These are phyloP conservation scores for Drosophila punjabiensis DNA, from an alignment of 1,140 invertebrate genomes.

Conservation along the genomic window DNA sequence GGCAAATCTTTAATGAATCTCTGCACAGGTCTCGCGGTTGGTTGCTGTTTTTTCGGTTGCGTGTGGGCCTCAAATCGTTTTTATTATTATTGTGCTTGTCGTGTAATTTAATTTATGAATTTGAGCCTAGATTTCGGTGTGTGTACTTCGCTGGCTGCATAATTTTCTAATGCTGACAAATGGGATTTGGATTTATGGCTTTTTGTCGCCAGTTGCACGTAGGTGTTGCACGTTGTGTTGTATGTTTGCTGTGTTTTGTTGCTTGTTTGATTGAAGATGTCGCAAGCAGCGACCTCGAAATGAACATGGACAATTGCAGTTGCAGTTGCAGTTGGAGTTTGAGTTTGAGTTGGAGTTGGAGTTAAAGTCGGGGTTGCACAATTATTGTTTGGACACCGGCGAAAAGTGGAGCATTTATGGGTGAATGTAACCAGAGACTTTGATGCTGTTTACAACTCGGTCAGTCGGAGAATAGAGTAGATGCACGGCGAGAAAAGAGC, in stretches of 20 bases:
- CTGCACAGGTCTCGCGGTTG: slow-evolving; percentile 34
- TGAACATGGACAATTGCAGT: slow-evolving; percentile 52
- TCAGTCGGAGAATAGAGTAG: not conserved
- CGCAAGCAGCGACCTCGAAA: slow-evolving; percentile 73
- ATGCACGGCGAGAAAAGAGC: not conserved
- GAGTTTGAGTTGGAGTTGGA: slow-evolving; percentile 20
- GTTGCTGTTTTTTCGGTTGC: slow-evolving; percentile 49
- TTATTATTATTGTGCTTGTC: slow-evolving; percentile 84
- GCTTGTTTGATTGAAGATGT: slow-evolving; percentile 78
- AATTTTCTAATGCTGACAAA: slow-evolving; percentile 84
- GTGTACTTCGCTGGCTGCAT: slow-evolving; percentile 63
- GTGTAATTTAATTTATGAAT: slow-evolving; percentile 84
- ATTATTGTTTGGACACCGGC: slow-evolving; percentile 16
- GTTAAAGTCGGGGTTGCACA: slow-evolving; percentile 38
- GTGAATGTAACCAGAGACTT: slow-evolving; percentile 21
- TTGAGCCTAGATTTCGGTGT: slow-evolving; percentile 65
- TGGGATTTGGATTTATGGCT: slow-evolving; percentile 83
- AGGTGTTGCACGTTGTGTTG: slow-evolving; percentile 56
- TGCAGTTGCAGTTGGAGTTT: slow-evolving; percentile 20
- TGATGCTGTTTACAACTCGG: not conserved
- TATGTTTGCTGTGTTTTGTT: slow-evolving; percentile 14
- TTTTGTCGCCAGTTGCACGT: slow-evolving; percentile 67
- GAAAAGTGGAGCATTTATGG: slow-evolving; percentile 47
- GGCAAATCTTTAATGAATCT: slow-evolving; percentile 57
- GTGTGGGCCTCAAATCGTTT: slow-evolving; percentile 82